Evolutionary conservation across 2,113 vertebrate species (phyloP).

Genomic region (Plecturocebus donacophilus): DNA sequence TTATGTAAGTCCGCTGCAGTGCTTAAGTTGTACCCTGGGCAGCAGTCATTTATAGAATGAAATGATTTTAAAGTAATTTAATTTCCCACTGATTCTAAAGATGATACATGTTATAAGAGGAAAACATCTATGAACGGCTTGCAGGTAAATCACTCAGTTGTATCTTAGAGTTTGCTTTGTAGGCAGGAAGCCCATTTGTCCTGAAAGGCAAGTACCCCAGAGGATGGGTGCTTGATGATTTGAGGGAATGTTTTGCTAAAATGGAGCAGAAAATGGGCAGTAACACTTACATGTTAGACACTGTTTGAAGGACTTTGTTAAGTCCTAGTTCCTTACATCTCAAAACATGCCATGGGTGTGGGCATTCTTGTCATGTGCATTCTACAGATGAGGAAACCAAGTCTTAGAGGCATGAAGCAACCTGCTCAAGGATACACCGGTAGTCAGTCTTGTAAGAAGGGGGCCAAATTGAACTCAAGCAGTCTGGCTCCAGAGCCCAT

Average conservation of each 20-base stretch:
- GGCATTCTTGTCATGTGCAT: too few species aligned
- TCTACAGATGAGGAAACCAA: background rate
- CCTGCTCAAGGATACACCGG: background rate
- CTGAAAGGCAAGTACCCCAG: background rate
- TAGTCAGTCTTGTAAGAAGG: background rate
- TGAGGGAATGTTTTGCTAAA: background rate
- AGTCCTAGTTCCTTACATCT: background rate
- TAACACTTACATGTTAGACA: background rate
- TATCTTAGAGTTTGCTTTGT: background rate
- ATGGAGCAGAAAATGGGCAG: background rate
- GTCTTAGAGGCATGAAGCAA: background rate
- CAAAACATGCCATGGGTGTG: background rate
- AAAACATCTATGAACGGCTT: background rate
- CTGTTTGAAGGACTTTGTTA: background rate
- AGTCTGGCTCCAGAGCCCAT: background rate
- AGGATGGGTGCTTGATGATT: background rate
- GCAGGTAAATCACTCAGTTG: background rate
- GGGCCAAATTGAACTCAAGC: too few species aligned
- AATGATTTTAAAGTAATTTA: constrained; percentile 28
- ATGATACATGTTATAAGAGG: background rate
- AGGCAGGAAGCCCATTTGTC: background rate
- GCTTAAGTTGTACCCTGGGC: background rate
- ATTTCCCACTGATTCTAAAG: constrained; percentile 22
- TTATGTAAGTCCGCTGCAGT: background rate
- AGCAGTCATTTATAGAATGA: background rate